Evolutionary conservation across 2,113 vertebrate species (phyloP).

Genomic region (Labrus mixtus): DNA sequence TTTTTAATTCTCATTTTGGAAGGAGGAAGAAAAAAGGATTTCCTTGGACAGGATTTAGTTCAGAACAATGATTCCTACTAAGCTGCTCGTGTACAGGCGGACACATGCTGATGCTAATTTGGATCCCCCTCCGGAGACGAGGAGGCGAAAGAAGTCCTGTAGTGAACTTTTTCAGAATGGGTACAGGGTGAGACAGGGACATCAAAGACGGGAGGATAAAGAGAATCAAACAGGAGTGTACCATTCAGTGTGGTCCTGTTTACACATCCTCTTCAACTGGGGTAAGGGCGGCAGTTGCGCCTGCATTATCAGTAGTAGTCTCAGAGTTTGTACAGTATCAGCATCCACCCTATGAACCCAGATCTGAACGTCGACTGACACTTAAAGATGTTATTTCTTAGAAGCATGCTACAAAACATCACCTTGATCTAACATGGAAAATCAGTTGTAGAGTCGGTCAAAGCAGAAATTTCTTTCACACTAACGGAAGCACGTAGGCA

Average conservation of each 20-base stretch:
- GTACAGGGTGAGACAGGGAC: constrained; percentile 88
- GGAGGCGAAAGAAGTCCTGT: constrained; percentile 89
- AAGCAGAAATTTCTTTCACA: neutral
- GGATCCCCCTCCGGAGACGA: constrained; percentile 76
- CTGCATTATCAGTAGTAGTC: neutral
- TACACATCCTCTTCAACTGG: constrained; percentile 86
- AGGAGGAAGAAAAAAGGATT: constrained; percentile 12
- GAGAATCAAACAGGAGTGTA: constrained; percentile 71
- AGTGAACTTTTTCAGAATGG: constrained; percentile 92
- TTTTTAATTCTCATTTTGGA: constrained; percentile 15
- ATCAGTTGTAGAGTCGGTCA: neutral
- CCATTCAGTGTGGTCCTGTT: constrained; percentile 83
- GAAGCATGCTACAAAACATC: too few species aligned
- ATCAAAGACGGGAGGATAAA: constrained; percentile 77
- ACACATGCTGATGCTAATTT: constrained; percentile 60
- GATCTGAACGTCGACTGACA: neutral
- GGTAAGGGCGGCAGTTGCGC: constrained; percentile 84
- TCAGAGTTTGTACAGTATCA: neutral
- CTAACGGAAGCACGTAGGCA: constrained; percentile 1
- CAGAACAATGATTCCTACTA: constrained; percentile 90
- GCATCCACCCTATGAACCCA: neutral
- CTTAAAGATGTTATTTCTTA: too few species aligned
- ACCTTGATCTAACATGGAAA: neutral
- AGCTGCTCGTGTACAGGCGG: constrained; percentile 88
- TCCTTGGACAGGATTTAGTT: neutral